Base-by-base conservation (phyloP, 2,888 invertebrate genomes). In the Opisthograptis luteolata region DNA sequence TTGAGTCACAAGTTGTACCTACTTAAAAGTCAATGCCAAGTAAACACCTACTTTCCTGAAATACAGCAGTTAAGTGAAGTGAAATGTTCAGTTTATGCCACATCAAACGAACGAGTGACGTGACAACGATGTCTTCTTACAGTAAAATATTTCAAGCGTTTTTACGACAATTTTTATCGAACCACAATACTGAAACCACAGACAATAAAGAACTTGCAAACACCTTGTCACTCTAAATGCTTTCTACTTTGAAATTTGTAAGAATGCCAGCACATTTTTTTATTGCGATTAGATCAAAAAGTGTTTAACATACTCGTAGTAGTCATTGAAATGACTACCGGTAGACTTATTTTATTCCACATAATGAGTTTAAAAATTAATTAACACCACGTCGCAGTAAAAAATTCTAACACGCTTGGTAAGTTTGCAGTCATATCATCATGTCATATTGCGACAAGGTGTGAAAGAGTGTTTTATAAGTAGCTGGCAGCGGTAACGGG, bases 401-500 rank as follows among this genome's bases (percentile, higher is more conserved):
- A 12, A 5, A 13, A 8, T 13, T 6, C 13, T 1, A 12, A 10
- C 4, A 13, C 8, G 20, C 7, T 34, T 34, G 19, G 12, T 3
- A 8, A n/a, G 5, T 20, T 20, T 12, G 8, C 12, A 6, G 9
- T 2, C 6, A 9, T 12, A 12, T 32, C 34, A 3, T n/a, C 7
- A 7, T 17, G 15, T 25, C 8, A 5, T 12, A 25, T 17, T 27
- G 25, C 6, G 25, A 37, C 37, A 27, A 9, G 25, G 25, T 37
- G 3, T 7, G 10, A 19, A 10, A 10, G 1, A 7, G 10, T 13
- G 22, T 13, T 13, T 3, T 43, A 7, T 35, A 17, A 22, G 9
- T 31, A 43, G 22, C 14, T 37, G 24, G 7, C 14, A 25, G 44
- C 47, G 43, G 30, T 61, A 61, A 61, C 61, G 56, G 60, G 47